A percentile compares a stretch with the other conserved stretches of the same genome.
Conservation (phyloP, 2,797 vertebrate species). For the Orestias chungarensis region DNA sequence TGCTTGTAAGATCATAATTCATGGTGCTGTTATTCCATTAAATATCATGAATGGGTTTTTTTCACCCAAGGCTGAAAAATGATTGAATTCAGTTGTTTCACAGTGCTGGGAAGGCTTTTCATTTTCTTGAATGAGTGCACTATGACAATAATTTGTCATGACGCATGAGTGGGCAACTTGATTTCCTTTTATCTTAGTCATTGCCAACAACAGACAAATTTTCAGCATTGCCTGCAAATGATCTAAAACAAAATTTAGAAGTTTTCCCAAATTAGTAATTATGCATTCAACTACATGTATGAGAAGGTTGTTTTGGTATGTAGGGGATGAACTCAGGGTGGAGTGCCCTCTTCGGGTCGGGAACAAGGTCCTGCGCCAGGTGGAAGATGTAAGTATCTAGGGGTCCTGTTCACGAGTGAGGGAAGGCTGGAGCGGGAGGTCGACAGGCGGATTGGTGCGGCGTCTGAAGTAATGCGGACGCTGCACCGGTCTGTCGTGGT, state of each 20-base stretch:
- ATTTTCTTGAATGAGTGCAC: conserved; percentile 66
- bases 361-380: no score
- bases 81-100: conserved; percentile 59
- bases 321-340: no score
- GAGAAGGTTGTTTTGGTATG: no score
- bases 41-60: conserved; percentile 25
- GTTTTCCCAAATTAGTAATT: no score
- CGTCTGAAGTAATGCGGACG: no score
- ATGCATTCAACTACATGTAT: no score
- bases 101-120: conserved; percentile 52
- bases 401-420: no score
- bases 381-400: no score
- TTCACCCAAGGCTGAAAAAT: conserved; percentile 42
- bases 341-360: no score
- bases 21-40: conserved; percentile 42
- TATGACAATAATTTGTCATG: conserved; percentile 64
- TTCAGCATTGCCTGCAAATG: conserved; percentile 35
- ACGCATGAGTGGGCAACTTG: conserved; percentile 43
- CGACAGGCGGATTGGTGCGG: no score
- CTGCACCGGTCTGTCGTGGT: no score
- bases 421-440: no score
- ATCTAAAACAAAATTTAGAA: conserved; percentile 12
- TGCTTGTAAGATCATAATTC: conserved; percentile 24
- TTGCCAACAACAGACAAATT: conserved; percentile 37
- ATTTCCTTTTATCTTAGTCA: conserved; percentile 52